Base-by-base conservation (phyloP, 2,113 vertebrate genomes). In the Thermophis baileyi region DNA sequence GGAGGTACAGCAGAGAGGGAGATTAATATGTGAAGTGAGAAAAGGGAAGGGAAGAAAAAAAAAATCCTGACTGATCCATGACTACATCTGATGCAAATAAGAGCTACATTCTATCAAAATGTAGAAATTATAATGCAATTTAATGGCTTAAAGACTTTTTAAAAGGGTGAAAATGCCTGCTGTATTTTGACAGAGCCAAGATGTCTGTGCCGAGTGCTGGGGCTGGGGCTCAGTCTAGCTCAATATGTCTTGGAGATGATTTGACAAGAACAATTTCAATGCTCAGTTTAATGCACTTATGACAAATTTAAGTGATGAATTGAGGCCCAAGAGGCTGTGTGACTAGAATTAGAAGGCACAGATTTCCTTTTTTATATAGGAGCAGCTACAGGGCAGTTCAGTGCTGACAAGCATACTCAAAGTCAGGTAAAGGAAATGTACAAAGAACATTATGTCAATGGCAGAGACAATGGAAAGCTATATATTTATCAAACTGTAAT, bases 291-390 rank as follows among this genome's bases (percentile, higher is more conserved):
- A 97, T 94, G 91, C 94, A 93, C 93, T 97, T 97, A 97, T 4
- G 94, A 95, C 96, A 96, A 96, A 96, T 97, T 97, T 96, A 97
- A 96, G 96, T 96, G 97, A 97, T 95, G 95, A 96, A 97, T 96
- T 95, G 96, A 95, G 95, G 96, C 95, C 96, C 95, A 94, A 94
- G 96, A 97, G 96, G 96, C 95, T 95, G 86, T 94, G 95, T 92
- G 95, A 96, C 95, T 96, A 60, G 95, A 97, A 97, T 96, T 94
- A 96, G 93, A 94, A 91, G 95, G 54, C 95, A 96, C 95, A 94
- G 93, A 96, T 97, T 95, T 90, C 89, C 95, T 94, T 94, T 95
- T 96, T 95, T 96, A 96, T 81, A 81, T 69, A 94, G 94, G 95
- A 96, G 95, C 96, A 95, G 95, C 94, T 94, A 95, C 94, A 95